Base-by-base conservation (phyloP, 1,140 invertebrate species). In the Cephus cinctus region DNA sequence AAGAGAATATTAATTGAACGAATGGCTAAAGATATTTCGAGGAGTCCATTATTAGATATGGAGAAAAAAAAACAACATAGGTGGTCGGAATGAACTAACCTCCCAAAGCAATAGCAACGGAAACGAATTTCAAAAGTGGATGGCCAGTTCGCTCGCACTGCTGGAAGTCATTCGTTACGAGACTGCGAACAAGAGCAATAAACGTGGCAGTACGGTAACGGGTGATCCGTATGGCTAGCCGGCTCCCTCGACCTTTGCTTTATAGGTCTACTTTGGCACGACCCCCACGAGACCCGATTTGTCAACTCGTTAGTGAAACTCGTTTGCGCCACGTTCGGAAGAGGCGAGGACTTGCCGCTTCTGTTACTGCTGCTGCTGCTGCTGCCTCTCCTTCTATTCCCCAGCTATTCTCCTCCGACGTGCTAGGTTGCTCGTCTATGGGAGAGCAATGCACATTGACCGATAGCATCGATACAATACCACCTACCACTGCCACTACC, bases 241-340 rank as follows among this genome's bases (percentile, higher is more conserved):
- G 43, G 55, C 55, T 42, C 47, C 51, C 54, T 65, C 67, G 69
- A 72, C 63, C 69, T 72, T 72, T 59, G 63, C 60, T 73, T 75
- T 75, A 76, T 76, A 72, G 71, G 69, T 74, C 67, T 73, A 61
- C 62, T 71, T 63, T 54, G 63, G 62, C 69, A 75, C 70, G 73
- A 75, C 65, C 67, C 74, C 66, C 73, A 54, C 55, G 73, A 73
- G 74, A 76, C 67, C 56, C 70, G 71, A 77, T 77, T 77, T 77
- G 75, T 77, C 75, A 77, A 77, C 72, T 74, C 72, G 75, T 73
- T 77, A 77, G 72, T 70, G 61, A 54, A 72, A 73, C 69, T 74
- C 70, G 63, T 75, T 76, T 75, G 43, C 48, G 56, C 63, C 56
- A 59, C 53, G 56, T 61, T 59, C 47, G 46, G 27, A n/a, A n/a